These are phyloP conservation scores for Eptatretus atami DNA, from an alignment of 2,797 vertebrate species.

Conservation along the genomic window DNA sequence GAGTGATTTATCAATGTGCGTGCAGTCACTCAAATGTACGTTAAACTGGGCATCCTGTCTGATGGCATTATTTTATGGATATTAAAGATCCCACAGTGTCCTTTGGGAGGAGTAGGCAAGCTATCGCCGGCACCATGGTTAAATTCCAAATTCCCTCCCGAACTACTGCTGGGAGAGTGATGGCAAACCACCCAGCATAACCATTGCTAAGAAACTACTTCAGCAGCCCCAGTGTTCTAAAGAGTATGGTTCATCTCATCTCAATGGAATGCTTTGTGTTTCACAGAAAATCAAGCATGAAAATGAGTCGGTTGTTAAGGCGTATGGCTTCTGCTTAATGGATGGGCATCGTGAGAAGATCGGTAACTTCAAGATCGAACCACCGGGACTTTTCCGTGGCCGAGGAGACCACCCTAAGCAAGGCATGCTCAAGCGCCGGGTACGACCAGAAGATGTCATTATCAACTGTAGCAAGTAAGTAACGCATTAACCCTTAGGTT, in stretches of 20 bases:
- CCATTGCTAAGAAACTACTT: no score
- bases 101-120: no score
- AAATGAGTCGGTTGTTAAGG: conserved; percentile 46
- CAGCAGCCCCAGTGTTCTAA: no score
- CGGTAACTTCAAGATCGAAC: conserved; percentile 75
- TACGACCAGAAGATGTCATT: conserved; percentile 58
- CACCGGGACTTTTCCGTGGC: conserved; percentile 55
- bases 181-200: no score
- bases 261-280: not conserved
- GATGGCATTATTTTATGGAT: no score
- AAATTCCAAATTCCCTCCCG: no score
- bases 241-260: conserved; percentile 3
- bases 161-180: no score
- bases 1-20: no score
- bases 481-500: not conserved
- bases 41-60: no score
- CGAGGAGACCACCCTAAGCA: conserved; percentile 77
- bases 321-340: conserved; percentile 71
- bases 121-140: no score
- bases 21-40: no score
- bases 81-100: no score
- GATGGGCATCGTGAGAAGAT: conserved; percentile 79
- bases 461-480: conserved; percentile 89
- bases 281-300: conserved; percentile 63
- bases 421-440: conserved; percentile 67